Evolutionary conservation across 2,797 vertebrate species (phyloP).

Genomic region (Malacoraja senta): DNA sequence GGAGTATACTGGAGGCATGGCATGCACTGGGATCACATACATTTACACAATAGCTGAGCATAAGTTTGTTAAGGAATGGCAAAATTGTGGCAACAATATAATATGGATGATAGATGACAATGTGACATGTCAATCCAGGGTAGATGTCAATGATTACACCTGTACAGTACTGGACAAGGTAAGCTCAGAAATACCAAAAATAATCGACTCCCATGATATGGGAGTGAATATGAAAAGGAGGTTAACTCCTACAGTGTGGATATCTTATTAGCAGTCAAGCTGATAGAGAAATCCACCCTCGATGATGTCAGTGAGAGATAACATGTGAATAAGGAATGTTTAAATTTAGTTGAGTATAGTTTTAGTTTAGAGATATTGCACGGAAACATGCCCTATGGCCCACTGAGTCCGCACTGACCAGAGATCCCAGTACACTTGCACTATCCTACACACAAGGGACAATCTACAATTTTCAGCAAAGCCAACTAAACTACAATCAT

Average conservation of each 20-base stretch:
- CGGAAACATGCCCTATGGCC: too few species aligned
- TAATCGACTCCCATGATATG: background rate
- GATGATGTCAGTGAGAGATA: background rate
- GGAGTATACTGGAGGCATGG: too few species aligned
- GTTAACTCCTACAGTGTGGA: background rate
- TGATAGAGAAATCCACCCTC: background rate
- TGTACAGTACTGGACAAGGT: background rate
- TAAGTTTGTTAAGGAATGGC: too few species aligned
- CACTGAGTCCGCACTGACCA: too few species aligned
- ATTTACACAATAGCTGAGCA: too few species aligned
- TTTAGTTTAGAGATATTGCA: too few species aligned
- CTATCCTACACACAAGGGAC: too few species aligned
- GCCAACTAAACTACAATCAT: too few species aligned
- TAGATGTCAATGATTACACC: background rate
- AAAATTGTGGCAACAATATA: background rate
- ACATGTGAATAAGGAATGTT: background rate
- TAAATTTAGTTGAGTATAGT: background rate
- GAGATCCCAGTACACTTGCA: too few species aligned
- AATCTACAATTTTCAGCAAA: too few species aligned
- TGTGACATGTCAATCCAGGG: background rate
- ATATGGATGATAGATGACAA: too few species aligned
- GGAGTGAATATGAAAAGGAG: background rate
- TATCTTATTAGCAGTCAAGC: background rate
- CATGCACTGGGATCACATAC: too few species aligned
- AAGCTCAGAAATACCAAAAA: background rate